phyloP scores from a whole-genome alignment of 2,797 vertebrate genomes.

The Dallia pectoralis region DNA sequence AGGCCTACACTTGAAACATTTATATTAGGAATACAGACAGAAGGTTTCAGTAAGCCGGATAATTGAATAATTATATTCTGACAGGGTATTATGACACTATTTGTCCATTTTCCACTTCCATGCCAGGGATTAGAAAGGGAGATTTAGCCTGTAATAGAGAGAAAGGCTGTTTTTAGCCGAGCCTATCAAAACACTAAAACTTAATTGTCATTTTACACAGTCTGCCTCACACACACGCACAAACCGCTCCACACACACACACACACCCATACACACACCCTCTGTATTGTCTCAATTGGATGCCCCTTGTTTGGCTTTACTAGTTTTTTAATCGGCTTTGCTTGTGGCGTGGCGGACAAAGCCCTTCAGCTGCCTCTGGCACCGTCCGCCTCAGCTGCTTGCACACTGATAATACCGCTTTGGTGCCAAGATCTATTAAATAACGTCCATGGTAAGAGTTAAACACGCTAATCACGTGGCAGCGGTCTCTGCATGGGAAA shows the following conservation, averaged over 20 bases:
- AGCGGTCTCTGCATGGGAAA: slow-evolving; percentile 39
- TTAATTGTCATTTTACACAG: slow-evolving; percentile 70
- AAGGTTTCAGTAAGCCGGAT: slow-evolving; percentile 2
- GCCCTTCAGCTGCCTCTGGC: slow-evolving; percentile 67
- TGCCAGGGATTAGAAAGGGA: slow-evolving; percentile 39
- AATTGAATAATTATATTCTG: slow-evolving; percentile 46
- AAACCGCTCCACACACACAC: slow-evolving; percentile 12
- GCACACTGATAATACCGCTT: slow-evolving; percentile 68
- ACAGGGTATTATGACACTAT: slow-evolving; percentile 29
- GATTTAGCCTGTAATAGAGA: slow-evolving; percentile 14
- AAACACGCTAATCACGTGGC: slow-evolving; percentile 54
- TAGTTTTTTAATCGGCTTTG: slow-evolving; percentile 70
- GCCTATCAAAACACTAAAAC: slow-evolving; percentile 59
- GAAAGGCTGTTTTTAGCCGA: slow-evolving; percentile 50
- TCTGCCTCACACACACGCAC: slow-evolving; percentile 25
- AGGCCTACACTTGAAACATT: background rate
- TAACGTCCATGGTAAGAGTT: slow-evolving; percentile 61
- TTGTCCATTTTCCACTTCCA: slow-evolving; percentile 35
- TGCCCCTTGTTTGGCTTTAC: slow-evolving; percentile 66
- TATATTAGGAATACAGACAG: background rate
- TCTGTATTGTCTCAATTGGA: slow-evolving; percentile 64
- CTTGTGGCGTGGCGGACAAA: slow-evolving; percentile 66
- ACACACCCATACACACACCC: slow-evolving; percentile 15
- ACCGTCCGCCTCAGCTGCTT: slow-evolving; percentile 61
- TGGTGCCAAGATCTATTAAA: slow-evolving; percentile 76